Evolutionary conservation across 2,888 invertebrate genomes (phyloP).

Genomic region (Scaptomyza flava): DNA sequence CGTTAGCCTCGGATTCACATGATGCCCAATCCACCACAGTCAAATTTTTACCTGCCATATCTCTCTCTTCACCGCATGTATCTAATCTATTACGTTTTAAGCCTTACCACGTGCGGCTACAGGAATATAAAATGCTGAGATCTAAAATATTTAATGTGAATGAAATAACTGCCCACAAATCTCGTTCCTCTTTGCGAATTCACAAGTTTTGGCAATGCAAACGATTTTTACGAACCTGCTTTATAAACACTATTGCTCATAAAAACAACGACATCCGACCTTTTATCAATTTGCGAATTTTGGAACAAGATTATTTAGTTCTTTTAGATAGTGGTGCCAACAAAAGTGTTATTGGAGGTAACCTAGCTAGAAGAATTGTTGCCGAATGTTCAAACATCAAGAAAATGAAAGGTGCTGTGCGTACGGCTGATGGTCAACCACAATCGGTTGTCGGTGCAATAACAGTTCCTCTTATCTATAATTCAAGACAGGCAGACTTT

Average conservation of each 20-base stretch:
- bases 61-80: not conserved
- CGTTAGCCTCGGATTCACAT: not conserved
- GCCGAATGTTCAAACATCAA: no score
- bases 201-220: no score
- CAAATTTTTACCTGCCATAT: not conserved
- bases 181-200: no score
- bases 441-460: conserved; percentile 4
- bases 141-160: no score
- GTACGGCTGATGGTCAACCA: conserved; percentile 4
- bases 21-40: not conserved
- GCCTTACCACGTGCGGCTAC: not conserved
- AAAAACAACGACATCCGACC: conserved; percentile 7
- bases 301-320: not conserved
- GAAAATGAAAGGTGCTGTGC: not conserved
- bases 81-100: not conserved
- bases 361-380: not conserved
- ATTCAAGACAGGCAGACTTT: not conserved
- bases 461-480: conserved; percentile 1
- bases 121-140: not conserved
- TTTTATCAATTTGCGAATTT: not conserved
- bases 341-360: conserved; percentile 5
- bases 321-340: conserved; percentile 18
- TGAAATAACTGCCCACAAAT: no score
- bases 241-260: not conserved
- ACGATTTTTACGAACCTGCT: no score